phyloP scores from a whole-genome alignment of 2,888 invertebrate genomes.

The Metacarcinus magister region DNA sequence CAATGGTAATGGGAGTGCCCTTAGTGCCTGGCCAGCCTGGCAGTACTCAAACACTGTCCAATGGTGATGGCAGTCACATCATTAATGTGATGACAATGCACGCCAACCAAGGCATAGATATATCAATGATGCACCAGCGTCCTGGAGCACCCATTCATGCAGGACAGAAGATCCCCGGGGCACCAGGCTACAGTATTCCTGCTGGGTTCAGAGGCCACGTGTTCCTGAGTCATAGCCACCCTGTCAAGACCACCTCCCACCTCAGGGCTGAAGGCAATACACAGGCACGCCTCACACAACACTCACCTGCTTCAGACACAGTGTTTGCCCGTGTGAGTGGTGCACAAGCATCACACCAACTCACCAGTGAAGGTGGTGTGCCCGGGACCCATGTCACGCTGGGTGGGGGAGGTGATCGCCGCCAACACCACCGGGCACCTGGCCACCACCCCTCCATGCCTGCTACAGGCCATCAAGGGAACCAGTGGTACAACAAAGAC shows the following conservation, averaged over 20 bases:
- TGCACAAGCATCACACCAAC: constrained; percentile 8
- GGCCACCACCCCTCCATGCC: background rate
- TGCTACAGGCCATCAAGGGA: background rate
- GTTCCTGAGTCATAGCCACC: constrained; percentile 63
- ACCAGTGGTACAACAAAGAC: background rate
- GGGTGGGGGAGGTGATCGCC: background rate
- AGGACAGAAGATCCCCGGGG: constrained; percentile 89
- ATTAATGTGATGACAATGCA: constrained; percentile 70
- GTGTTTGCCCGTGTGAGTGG: constrained; percentile 58
- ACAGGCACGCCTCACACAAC: constrained; percentile 17
- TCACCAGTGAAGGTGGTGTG: constrained; percentile 38
- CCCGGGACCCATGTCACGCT: constrained; percentile 66
- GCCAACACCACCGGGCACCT: background rate
- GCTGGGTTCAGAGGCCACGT: constrained; percentile 89
- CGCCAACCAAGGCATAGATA: background rate
- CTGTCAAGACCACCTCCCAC: constrained; percentile 31
- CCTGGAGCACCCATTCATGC: constrained; percentile 86
- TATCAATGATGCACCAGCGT: constrained; percentile 48
- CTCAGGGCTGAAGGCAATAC: constrained; percentile 46
- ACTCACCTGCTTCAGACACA: background rate
- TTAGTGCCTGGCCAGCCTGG: constrained; percentile 68
- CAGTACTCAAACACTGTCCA: constrained; percentile 14
- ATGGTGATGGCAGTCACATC: constrained; percentile 43
- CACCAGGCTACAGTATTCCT: constrained; percentile 89
- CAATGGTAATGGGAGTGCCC: background rate